Conservation (phyloP, 2,797 vertebrate species). For the Sebastes cheni region DNA sequence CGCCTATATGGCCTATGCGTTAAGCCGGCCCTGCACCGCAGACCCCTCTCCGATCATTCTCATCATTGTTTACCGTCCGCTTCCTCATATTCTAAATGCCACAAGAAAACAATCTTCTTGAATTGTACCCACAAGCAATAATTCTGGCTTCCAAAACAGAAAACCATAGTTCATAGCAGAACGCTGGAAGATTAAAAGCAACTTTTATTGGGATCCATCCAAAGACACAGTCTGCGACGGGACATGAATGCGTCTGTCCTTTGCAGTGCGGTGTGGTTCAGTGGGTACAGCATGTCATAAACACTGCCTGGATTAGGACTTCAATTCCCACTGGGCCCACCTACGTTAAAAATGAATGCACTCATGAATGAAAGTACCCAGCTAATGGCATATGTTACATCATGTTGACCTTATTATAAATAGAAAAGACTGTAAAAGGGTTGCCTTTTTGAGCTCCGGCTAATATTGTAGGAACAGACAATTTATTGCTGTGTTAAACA, state of each 20-base stretch:
- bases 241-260: slow-evolving; percentile 16
- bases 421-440: slow-evolving; percentile 1
- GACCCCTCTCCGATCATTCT: neutral
- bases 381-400: slow-evolving; percentile 48
- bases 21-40: neutral
- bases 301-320: slow-evolving; percentile 27
- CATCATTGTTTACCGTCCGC: slow-evolving; percentile 21
- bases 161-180: neutral
- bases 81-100: slow-evolving; percentile 9
- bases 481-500: neutral
- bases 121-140: neutral
- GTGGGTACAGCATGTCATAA: slow-evolving; percentile 12
- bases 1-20: no score
- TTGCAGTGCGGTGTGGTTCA: slow-evolving; percentile 13
- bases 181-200: slow-evolving; percentile 34
- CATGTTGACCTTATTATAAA: slow-evolving; percentile 39
- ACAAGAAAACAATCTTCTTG: neutral
- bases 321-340: slow-evolving; percentile 27
- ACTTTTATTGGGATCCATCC: slow-evolving; percentile 15
- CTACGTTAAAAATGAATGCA: slow-evolving; percentile 34
- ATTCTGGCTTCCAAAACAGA: neutral
- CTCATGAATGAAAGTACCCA: slow-evolving; percentile 39
- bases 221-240: slow-evolving; percentile 2
- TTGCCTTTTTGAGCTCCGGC: neutral
- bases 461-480: neutral